Evolutionary conservation across 2,888 invertebrate genomes (phyloP), one percentile per base, ranked within the genome.

Genomic region (Platerodrilus igneus): DNA sequence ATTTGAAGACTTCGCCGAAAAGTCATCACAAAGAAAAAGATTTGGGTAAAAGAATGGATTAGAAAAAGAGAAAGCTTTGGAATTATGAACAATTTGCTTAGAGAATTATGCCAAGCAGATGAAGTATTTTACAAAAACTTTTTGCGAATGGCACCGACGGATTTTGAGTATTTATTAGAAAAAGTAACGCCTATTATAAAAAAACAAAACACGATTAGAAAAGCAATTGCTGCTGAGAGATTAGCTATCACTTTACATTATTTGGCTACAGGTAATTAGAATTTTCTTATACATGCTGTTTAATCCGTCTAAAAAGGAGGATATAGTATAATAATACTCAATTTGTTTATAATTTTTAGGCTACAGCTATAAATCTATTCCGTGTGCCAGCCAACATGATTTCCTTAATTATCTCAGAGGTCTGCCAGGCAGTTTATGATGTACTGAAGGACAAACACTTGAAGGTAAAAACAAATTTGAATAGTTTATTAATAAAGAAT

Each of bases 1-100:
- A n/a, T n/a, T n/a, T n/a, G n/a, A n/a, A n/a, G n/a, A n/a, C n/a
- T n/a, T n/a, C n/a, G n/a, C n/a, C n/a, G n/a, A n/a, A n/a, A n/a
- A n/a, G n/a, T n/a, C n/a, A n/a, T n/a, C n/a, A 31, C 38, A 36
- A 39, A 45, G 47, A 33, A 5, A 18, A 29, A 8, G 17, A 29
- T 29, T 11, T 29, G 29, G 18, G 16, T 29, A 6, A 29, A 29
- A 29, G 17, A 29, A 29, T 29, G 29, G 18, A 18, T 29, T 29
- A 16, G 17, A 29, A 29, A 29, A 17, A 29, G 29, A 29, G 16
- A 29, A 29, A 8, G 18, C 9, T 17, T 16, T 29, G 29, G 29
- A 18, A 10, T 18, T 17, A 29, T 29, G 29, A 29, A 29, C n/a
- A 29, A 29, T 16, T 29, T 17, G 17, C 6, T 29, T 6, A 3